Evolutionary conservation across 2,113 vertebrate genomes (phyloP).

Genomic region (Lipophrys pholis): DNA sequence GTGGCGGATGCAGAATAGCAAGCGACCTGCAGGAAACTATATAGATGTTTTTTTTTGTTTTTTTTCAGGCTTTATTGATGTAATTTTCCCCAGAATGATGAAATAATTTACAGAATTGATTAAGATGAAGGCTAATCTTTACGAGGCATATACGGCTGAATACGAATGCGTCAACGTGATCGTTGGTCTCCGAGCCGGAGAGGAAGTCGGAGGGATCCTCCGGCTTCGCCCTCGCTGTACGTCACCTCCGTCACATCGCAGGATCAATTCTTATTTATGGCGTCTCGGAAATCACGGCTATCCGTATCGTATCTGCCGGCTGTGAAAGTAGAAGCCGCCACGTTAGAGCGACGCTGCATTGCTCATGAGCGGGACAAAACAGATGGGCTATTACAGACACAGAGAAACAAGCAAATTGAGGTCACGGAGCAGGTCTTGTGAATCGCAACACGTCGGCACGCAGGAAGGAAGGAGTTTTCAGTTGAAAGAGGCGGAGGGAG

Average conservation of each 20-base stretch:
- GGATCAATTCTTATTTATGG: slow-evolving; percentile 56
- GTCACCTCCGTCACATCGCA: too few species aligned
- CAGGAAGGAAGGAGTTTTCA: slow-evolving; percentile 47
- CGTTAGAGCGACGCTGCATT: slow-evolving; percentile 49
- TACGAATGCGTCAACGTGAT: slow-evolving; percentile 26
- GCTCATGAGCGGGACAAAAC: slow-evolving; percentile 65
- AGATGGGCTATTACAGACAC: slow-evolving; percentile 75
- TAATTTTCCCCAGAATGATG: slow-evolving; percentile 59
- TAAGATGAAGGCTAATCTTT: slow-evolving; percentile 71
- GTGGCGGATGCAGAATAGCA: slow-evolving; percentile 54
- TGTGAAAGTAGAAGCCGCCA: slow-evolving; percentile 45
- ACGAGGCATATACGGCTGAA: slow-evolving; percentile 44
- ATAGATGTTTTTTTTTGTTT: neutral
- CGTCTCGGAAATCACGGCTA: slow-evolving; percentile 32
- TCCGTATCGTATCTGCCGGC: slow-evolving; percentile 42
- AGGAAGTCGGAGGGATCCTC: too few species aligned
- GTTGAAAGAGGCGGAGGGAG: slow-evolving; percentile 62
- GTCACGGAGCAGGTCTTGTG: slow-evolving; percentile 67
- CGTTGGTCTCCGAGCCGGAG: too few species aligned
- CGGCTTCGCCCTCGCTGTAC: too few species aligned
- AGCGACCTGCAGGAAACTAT: slow-evolving; percentile 51
- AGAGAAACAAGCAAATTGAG: slow-evolving; percentile 73
- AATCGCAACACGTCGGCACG: slow-evolving; percentile 41
- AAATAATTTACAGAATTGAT: slow-evolving; percentile 77
- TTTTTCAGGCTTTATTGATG: slow-evolving; percentile 51